Conservation (phyloP, 2,797 vertebrate genomes). For the Syngnathus rostellatus region DNA sequence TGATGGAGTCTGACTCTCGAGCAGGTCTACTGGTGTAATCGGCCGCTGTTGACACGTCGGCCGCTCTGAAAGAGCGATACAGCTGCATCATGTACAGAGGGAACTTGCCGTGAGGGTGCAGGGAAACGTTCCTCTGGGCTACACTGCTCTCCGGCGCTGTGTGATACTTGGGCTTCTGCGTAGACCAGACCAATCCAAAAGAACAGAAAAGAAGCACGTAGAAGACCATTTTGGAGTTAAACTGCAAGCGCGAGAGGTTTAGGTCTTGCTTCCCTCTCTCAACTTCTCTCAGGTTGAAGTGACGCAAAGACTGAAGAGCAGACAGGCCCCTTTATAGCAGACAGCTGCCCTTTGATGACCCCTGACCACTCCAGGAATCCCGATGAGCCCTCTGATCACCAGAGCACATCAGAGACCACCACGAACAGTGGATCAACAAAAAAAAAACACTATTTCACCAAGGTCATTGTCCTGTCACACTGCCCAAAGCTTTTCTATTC, state of each 20-base stretch:
- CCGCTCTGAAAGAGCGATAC: constrained; percentile 62
- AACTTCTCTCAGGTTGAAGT: constrained; percentile 46
- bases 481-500: constrained; percentile 27
- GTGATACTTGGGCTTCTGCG: background rate
- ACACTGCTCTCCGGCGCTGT: constrained; percentile 8
- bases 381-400: constrained; percentile 65
- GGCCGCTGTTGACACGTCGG: constrained; percentile 20
- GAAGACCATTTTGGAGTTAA: constrained; percentile 21
- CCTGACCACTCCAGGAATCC: constrained; percentile 60
- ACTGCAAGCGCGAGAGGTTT: background rate
- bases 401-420: constrained; percentile 51
- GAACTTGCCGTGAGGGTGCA: constrained; percentile 40
- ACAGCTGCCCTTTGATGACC: constrained; percentile 73
- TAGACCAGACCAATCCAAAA: constrained; percentile 12
- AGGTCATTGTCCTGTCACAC: constrained; percentile 60
- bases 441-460: constrained; percentile 46
- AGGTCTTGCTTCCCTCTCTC: constrained; percentile 37
- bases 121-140: constrained; percentile 27
- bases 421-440: background rate
- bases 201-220: constrained; percentile 25
- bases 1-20: constrained; percentile 61
- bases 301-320: constrained; percentile 45
- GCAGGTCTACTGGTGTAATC: constrained; percentile 23
- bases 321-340: constrained; percentile 61
- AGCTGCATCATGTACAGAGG: constrained; percentile 81